Evolutionary conservation across 2,113 vertebrate genomes (phyloP).

Genomic region (Syngnathus floridae): DNA sequence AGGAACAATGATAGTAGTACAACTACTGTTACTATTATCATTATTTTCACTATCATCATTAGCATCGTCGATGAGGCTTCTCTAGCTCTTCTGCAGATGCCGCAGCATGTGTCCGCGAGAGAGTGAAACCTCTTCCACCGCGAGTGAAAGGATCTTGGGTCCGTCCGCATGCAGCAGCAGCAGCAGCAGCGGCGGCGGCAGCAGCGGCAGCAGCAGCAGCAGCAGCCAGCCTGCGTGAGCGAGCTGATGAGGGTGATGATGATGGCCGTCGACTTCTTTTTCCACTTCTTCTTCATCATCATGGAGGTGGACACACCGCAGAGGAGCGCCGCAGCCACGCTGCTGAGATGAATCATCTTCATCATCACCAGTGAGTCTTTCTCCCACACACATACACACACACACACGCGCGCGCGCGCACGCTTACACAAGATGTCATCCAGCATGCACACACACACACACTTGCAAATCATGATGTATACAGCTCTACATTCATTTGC

Average conservation of each 20-base stretch:
- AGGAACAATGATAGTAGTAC: too few species aligned
- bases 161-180: not conserved
- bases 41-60: not conserved
- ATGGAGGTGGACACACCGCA: not conserved
- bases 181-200: too few species aligned
- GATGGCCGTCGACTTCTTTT: not conserved
- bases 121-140: not conserved
- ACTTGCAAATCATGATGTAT: too few species aligned
- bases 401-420: not conserved
- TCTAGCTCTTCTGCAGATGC: not conserved
- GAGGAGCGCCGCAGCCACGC: not conserved
- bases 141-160: not conserved
- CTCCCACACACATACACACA: not conserved
- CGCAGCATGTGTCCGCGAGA: not conserved
- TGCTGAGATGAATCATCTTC: slow-evolving; percentile 4
- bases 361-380: slow-evolving; percentile 3
- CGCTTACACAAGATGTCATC: not conserved
- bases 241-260: not conserved
- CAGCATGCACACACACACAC: not conserved
- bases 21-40: too few species aligned
- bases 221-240: not conserved
- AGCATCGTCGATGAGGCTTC: not conserved
- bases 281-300: not conserved
- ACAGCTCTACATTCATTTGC: not conserved
- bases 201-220: too few species aligned